Percentiles rank a stretch among this genome's conserved stretches.
phyloP scores from a whole-genome alignment of 2,797 vertebrate species.

The Pseudochirops cupreus region DNA sequence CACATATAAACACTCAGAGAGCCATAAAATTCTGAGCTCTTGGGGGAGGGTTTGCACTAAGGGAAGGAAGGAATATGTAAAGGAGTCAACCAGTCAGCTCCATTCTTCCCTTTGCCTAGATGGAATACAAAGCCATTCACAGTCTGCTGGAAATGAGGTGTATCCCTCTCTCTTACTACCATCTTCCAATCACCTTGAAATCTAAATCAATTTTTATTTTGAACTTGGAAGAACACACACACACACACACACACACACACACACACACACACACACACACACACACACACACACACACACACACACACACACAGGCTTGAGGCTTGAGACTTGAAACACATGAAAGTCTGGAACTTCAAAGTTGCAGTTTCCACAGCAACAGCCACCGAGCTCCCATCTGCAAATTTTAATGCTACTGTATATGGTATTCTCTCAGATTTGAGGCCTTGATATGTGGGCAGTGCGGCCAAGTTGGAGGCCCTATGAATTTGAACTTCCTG shows the following conservation, averaged over 20 bases:
- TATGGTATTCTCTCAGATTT: conserved; percentile 9
- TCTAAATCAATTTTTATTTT: conserved; percentile 60
- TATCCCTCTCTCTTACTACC: background rate
- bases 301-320: too few species aligned
- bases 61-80: background rate
- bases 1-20: background rate
- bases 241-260: too few species aligned
- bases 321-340: conserved; percentile 52
- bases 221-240: conserved; percentile 1
- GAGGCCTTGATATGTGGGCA: conserved; percentile 3
- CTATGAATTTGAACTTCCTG: conserved; percentile 40
- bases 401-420: background rate
- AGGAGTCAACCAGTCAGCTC: background rate
- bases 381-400: background rate
- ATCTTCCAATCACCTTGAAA: conserved; percentile 40
- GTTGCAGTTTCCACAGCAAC: conserved; percentile 51
- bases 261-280: too few species aligned
- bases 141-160: conserved; percentile 41
- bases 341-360: conserved; percentile 64
- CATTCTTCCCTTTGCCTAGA: conserved; percentile 14
- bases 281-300: too few species aligned
- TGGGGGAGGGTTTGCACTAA: background rate
- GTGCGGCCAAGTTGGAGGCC: background rate
- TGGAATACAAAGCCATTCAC: conserved; percentile 3
- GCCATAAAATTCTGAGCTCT: background rate